These are phyloP conservation scores for Oryzias javanicus DNA, from an alignment of 2,113 vertebrate genomes.

Conservation along the genomic window DNA sequence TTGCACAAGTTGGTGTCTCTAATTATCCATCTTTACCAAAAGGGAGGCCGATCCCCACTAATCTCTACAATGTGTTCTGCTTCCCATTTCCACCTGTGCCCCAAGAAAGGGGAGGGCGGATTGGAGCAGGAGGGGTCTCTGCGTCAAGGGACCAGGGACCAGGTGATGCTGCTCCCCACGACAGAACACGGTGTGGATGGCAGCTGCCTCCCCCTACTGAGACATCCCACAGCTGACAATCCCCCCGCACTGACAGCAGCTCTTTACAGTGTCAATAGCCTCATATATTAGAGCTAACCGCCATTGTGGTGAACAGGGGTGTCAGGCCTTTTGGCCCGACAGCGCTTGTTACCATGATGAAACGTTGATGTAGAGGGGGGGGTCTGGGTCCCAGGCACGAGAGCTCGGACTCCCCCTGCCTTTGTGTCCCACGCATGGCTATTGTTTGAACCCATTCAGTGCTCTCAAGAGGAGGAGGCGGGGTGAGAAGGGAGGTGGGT, in stretches of 20 bases:
- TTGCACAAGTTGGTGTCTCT: conserved; percentile 79
- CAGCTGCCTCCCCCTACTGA: conserved; percentile 82
- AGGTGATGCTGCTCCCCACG: conserved; percentile 71
- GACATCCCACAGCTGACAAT: conserved; percentile 81
- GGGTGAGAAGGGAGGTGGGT: conserved; percentile 54
- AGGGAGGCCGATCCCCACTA: conserved; percentile 67
- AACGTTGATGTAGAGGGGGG: conserved; percentile 78
- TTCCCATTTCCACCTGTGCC: conserved; percentile 83
- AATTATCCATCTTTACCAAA: conserved; percentile 76
- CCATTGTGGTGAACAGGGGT: conserved; percentile 76
- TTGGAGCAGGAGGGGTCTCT: conserved; percentile 22
- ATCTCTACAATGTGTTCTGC: conserved; percentile 81
- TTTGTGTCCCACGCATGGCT: conserved; percentile 75
- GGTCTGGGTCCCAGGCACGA: conserved; percentile 75
- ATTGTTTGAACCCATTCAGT: conserved; percentile 74
- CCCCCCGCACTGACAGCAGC: conserved; percentile 72
- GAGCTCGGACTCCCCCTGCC: conserved; percentile 66
- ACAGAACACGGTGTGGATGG: conserved; percentile 73
- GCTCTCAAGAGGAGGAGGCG: conserved; percentile 55
- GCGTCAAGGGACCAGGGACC: conserved; percentile 70
- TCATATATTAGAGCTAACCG: conserved; percentile 84
- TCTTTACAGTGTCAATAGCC: conserved; percentile 81
- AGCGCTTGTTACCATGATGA: conserved; percentile 80
- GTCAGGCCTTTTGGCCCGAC: conserved; percentile 79
- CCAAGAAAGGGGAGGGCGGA: conserved; percentile 55